phyloP scores from a whole-genome alignment of 2,888 invertebrate genomes.

The Gortyna flavago region DNA sequence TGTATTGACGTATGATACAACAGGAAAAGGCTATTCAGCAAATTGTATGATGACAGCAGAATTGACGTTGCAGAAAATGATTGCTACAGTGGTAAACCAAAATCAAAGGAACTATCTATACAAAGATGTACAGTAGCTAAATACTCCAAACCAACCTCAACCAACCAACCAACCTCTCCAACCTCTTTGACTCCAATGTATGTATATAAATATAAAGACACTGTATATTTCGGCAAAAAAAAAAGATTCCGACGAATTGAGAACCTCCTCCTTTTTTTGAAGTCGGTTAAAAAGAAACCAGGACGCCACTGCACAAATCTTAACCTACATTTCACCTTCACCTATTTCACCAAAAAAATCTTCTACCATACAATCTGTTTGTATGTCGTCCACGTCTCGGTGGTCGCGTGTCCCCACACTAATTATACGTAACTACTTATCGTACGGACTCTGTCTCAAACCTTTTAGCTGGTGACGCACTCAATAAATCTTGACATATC shows the following conservation, averaged over 20 bases:
- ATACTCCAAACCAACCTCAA: too few relatives aligned
- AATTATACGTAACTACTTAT: conserved; percentile 86
- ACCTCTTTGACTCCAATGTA: background rate
- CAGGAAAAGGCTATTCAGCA: conserved; percentile 40
- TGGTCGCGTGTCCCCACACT: conserved; percentile 87
- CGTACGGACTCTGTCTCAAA: conserved; percentile 80
- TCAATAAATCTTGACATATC: conserved; percentile 88
- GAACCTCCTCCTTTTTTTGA: too few relatives aligned
- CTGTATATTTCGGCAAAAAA: background rate
- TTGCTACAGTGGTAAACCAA: conserved; percentile 15
- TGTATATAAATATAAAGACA: background rate
- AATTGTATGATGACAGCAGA: conserved; percentile 14
- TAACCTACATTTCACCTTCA: conserved; percentile 31
- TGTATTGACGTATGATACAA: conserved; percentile 32
- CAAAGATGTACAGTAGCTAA: background rate
- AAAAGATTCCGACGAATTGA: too few relatives aligned
- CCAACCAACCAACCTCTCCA: too few relatives aligned
- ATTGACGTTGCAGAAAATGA: conserved; percentile 12
- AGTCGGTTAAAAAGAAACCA: background rate
- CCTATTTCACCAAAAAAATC: conserved; percentile 49
- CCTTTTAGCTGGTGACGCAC: conserved; percentile 86
- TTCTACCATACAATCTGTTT: conserved; percentile 34
- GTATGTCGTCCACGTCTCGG: conserved; percentile 71
- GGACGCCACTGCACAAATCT: background rate
- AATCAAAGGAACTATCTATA: background rate